Evolutionary conservation across 2,113 vertebrate species (phyloP), one percentile per base, ranked within the genome.

Genomic region (Campylomormyrus tamandua): DNA sequence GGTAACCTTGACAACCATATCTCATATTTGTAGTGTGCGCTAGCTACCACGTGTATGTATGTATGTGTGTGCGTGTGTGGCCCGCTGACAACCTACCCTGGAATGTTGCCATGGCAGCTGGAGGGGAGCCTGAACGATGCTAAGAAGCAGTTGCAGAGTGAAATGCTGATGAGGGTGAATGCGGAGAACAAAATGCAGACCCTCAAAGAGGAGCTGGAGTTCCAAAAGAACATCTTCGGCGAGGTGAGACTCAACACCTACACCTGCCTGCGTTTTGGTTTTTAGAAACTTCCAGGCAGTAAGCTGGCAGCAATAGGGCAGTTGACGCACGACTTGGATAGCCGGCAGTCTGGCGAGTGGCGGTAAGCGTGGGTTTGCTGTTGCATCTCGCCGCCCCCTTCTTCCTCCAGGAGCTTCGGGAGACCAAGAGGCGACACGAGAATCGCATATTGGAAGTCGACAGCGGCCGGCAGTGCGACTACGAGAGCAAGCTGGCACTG

Each of bases 141-240:
- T 92, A 97, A 96, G 95, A 99, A 98, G 94, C 97, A 98, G 90
- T 96, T 99, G 88, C 97, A 98, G 95, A 97, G 98, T 0, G 98
- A 98, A 94, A 98, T 97, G 97, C 95, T 99, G 91, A 94, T 97
- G 10, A 94, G 98, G 0, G 98, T 98, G 39, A 97, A 98, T 0
- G 97, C 96, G 0, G 98, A 99, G 93, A 99, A 98, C 93, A 94
- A 97, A 21, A 96, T 97, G 92, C 97, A 99, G 95, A 99, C 97
- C 0, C 94, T 98, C 62, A 98, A 97, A 91, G 98, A 99, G 53
- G 97, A 99, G 92, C 94, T 98, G 0, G 98, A 99, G 1, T 98
- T 99, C 94, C 97, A 97, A 94, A 98, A 96, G 91, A 98, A 95
- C 92, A 97, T 98, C 56, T 97, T 97, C 83, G 95, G 96, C 0